These are phyloP conservation scores for Latheticus oryzae DNA, from an alignment of 2,888 invertebrate genomes.

Conservation along the genomic window DNA sequence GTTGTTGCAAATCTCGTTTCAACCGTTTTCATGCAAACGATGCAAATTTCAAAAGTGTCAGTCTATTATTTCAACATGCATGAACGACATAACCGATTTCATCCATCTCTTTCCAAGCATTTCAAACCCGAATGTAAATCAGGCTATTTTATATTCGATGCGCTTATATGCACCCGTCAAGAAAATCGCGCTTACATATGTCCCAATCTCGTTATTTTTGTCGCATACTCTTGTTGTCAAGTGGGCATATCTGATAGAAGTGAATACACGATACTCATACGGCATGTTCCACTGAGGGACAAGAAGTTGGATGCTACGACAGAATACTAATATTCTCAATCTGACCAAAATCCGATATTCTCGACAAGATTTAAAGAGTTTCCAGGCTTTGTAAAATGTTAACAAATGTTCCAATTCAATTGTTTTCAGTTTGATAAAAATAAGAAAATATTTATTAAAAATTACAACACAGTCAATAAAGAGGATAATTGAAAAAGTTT, in stretches of 20 bases:
- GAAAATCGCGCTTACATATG: constrained; percentile 47
- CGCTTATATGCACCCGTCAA: constrained; percentile 49
- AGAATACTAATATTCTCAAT: constrained; percentile 52
- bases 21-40: too few species aligned
- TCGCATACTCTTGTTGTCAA: constrained; percentile 49
- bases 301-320: constrained; percentile 44
- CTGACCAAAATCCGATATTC: constrained; percentile 51
- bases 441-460: too few species aligned
- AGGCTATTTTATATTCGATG: constrained; percentile 50
- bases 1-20: too few species aligned
- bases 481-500: too few species aligned
- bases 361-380: constrained; percentile 39
- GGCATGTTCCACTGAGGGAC: constrained; percentile 47
- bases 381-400: constrained; percentile 37
- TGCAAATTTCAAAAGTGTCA: too few species aligned
- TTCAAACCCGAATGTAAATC: constrained; percentile 45
- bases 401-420: constrained; percentile 40
- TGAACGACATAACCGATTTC: too few species aligned
- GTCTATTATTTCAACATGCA: too few species aligned
- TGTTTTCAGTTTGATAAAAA: too few species aligned
- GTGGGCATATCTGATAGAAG: constrained; percentile 46
- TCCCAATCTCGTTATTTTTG: constrained; percentile 51
- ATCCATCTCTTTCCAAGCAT: too few species aligned
- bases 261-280: constrained; percentile 36
- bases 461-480: too few species aligned